phyloP scores from a whole-genome alignment of 2,113 vertebrate genomes.

The Colistium nudipinnis region DNA sequence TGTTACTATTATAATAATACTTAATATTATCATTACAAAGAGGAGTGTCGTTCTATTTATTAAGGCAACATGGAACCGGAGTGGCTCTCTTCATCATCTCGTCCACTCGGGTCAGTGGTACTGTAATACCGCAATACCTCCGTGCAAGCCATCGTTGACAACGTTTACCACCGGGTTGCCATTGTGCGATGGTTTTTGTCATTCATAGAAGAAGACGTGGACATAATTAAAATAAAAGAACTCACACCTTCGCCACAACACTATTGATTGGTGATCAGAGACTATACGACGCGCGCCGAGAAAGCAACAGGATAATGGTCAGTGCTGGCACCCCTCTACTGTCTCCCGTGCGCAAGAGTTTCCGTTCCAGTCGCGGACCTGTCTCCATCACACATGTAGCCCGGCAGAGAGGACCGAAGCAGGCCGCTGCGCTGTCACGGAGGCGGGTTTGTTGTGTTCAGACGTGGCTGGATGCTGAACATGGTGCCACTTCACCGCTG shows the following conservation, averaged over 20 bases:
- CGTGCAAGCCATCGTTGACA: conserved; percentile 35
- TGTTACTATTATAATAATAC: conserved; percentile 20
- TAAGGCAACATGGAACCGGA: conserved; percentile 47
- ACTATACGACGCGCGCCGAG: conserved; percentile 3
- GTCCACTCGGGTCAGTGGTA: conserved; percentile 34
- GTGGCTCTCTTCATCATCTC: conserved; percentile 33
- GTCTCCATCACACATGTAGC: conserved; percentile 51
- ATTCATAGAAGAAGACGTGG: conserved; percentile 27
- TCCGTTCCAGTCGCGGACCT: conserved; percentile 14
- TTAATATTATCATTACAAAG: conserved; percentile 23
- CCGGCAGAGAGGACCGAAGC: conserved; percentile 46
- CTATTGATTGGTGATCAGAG: conserved; percentile 10
- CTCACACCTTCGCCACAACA: background rate
- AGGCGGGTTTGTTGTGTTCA: conserved; percentile 57
- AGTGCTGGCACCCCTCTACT: conserved; percentile 38
- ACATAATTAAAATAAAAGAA: conserved; percentile 32
- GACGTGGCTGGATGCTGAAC: conserved; percentile 61
- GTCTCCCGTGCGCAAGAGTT: conserved; percentile 23
- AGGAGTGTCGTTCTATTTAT: background rate
- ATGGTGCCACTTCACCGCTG: conserved; percentile 51
- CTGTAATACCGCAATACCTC: conserved; percentile 38
- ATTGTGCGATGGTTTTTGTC: conserved; percentile 8
- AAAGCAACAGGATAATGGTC: conserved; percentile 47
- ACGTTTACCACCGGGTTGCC: conserved; percentile 21
- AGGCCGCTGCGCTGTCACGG: conserved; percentile 62